phyloP scores from a whole-genome alignment of 2,888 invertebrate species.

The Autographa gamma region DNA sequence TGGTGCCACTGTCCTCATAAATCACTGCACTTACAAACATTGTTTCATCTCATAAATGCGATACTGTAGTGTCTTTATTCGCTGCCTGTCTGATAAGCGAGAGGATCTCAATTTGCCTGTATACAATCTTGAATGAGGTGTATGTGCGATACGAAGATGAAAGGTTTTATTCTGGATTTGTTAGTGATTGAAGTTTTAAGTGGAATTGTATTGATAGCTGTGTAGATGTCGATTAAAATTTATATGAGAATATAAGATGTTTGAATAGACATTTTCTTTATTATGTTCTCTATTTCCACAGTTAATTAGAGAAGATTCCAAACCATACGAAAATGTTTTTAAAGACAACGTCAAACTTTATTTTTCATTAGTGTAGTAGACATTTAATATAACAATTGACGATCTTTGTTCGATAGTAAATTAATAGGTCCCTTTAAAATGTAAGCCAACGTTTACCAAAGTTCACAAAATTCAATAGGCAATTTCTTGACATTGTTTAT shows the following conservation, averaged over 20 bases:
- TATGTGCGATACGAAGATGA: conserved; percentile 48
- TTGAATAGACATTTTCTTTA: no score
- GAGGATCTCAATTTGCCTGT: conserved; percentile 50
- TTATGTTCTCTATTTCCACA: no score
- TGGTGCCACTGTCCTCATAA: conserved; percentile 75
- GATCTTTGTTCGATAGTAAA: background rate
- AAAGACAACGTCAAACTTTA: background rate
- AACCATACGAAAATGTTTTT: background rate
- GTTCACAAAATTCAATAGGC: conserved; percentile 39
- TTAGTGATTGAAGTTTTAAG: background rate
- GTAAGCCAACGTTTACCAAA: conserved; percentile 15
- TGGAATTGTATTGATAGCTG: background rate
- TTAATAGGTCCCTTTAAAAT: conserved; percentile 9
- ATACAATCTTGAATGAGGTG: conserved; percentile 52
- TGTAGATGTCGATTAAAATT: background rate
- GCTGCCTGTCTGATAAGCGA: conserved; percentile 61
- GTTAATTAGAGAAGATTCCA: background rate
- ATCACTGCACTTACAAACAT: conserved; percentile 76
- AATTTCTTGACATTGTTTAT: conserved; percentile 44
- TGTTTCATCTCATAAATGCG: conserved; percentile 79
- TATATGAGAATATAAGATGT: background rate
- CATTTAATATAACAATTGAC: background rate
- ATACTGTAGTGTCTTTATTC: conserved; percentile 75
- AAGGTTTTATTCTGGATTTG: conserved; percentile 36
- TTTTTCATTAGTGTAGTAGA: background rate